These are phyloP conservation scores for Adoxophyes honmai DNA, from an alignment of 1,140 invertebrate genomes.

Conservation along the genomic window DNA sequence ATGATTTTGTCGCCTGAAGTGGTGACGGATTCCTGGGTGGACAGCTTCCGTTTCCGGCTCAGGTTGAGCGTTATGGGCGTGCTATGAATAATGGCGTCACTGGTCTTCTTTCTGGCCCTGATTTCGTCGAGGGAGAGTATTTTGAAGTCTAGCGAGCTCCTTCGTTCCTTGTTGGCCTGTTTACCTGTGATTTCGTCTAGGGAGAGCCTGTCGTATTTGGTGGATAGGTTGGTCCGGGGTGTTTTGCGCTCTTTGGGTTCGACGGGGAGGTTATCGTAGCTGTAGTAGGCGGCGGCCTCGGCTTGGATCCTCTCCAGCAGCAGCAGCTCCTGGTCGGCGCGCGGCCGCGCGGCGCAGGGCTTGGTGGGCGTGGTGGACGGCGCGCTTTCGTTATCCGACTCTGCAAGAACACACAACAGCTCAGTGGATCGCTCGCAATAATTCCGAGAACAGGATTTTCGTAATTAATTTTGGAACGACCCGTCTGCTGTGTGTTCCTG, in stretches of 20 bases:
- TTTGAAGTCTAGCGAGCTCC: conserved; percentile 58
- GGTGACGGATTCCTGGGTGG: conserved; percentile 59
- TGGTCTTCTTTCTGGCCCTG: conserved; percentile 48
- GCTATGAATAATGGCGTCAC: conserved; percentile 43
- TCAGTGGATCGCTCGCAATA: conserved; percentile 33
- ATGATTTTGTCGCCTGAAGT: conserved; percentile 65
- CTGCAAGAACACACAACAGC: conserved; percentile 82
- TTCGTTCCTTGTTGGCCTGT: conserved; percentile 23
- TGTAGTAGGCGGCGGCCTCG: conserved; percentile 82
- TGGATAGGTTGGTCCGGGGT: conserved; percentile 40
- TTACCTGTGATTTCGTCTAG: conserved; percentile 60
- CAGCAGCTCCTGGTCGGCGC: conserved; percentile 80
- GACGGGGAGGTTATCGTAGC: conserved; percentile 66
- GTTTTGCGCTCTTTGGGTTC: conserved; percentile 43
- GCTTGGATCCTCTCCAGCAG: conserved; percentile 83
- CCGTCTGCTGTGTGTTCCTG: conserved; percentile 60
- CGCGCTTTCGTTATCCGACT: conserved; percentile 83
- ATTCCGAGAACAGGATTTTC: conserved; percentile 52
- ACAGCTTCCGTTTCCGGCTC: conserved; percentile 55
- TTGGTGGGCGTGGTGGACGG: conserved; percentile 79
- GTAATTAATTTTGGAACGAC: conserved; percentile 70
- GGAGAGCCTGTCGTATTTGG: conserved; percentile 54
- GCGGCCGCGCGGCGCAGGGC: conserved; percentile 33
- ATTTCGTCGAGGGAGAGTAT: conserved; percentile 63
- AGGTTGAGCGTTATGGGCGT: conserved; percentile 55